These are phyloP conservation scores for Augochlorella aurata DNA, from an alignment of 2,888 invertebrate genomes.

Conservation along the genomic window DNA sequence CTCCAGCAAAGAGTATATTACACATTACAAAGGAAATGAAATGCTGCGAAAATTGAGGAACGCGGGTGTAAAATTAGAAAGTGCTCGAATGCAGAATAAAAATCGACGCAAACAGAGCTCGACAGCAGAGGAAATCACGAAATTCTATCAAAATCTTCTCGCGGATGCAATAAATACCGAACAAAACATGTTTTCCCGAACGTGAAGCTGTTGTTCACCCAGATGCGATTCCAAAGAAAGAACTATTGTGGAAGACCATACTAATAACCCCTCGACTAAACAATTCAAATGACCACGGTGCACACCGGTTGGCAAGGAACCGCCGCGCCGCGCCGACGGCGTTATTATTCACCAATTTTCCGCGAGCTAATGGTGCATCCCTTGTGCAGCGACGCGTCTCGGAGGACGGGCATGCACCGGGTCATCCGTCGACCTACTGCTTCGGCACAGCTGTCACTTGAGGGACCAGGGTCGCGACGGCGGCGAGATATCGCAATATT, in stretches of 20 bases:
- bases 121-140: no score
- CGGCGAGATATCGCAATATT: slow-evolving; percentile 50
- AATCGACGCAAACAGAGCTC: no score
- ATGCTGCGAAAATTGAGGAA: no score
- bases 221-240: not conserved
- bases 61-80: no score
- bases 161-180: not conserved
- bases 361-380: not conserved
- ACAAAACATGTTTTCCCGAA: not conserved
- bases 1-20: no score
- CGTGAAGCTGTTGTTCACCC: not conserved
- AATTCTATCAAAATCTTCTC: not conserved
- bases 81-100: no score
- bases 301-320: not conserved
- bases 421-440: slow-evolving; percentile 16
- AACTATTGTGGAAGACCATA: not conserved
- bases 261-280: not conserved
- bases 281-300: not conserved
- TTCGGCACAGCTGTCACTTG: slow-evolving; percentile 8
- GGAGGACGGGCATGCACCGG: slow-evolving; percentile 15
- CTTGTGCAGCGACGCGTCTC: not conserved
- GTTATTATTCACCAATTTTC: not conserved
- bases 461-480: not conserved
- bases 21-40: no score
- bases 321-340: not conserved